Conservation (phyloP, 2,888 invertebrate species). For the Eristalinus aeneus region DNA sequence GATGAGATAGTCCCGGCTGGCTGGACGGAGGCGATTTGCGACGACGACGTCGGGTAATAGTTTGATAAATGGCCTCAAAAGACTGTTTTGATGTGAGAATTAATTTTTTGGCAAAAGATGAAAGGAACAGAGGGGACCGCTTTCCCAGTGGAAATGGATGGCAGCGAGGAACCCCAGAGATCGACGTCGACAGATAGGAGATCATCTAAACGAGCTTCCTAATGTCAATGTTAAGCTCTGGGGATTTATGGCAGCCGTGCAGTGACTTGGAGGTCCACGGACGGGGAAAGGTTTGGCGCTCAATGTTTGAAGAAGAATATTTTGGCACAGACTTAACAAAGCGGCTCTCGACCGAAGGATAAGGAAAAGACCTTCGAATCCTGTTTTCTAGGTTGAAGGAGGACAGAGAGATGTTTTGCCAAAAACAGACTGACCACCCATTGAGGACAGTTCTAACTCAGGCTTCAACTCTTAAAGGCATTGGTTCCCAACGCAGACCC, state of each 20-base stretch:
- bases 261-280: not conserved
- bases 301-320: no score
- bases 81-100: constrained; percentile 65
- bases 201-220: constrained; percentile 14
- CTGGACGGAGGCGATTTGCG: constrained; percentile 43
- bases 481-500: not conserved
- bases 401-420: no score
- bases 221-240: constrained; percentile 57
- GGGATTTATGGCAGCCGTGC: not conserved
- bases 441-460: no score
- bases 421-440: no score
- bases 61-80: constrained; percentile 62
- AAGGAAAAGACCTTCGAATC: no score
- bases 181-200: constrained; percentile 3
- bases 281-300: no score
- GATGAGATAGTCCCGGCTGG: constrained; percentile 54
- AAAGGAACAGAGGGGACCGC: constrained; percentile 21
- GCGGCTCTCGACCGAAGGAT: no score
- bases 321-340: no score
- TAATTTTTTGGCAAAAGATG: constrained; percentile 66
- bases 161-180: constrained; percentile 20
- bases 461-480: no score
- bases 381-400: no score
- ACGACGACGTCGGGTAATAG: constrained; percentile 53
- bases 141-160: not conserved